Evolutionary conservation across 2,113 vertebrate genomes (phyloP).

Genomic region (Emydocephalus ijimae): DNA sequence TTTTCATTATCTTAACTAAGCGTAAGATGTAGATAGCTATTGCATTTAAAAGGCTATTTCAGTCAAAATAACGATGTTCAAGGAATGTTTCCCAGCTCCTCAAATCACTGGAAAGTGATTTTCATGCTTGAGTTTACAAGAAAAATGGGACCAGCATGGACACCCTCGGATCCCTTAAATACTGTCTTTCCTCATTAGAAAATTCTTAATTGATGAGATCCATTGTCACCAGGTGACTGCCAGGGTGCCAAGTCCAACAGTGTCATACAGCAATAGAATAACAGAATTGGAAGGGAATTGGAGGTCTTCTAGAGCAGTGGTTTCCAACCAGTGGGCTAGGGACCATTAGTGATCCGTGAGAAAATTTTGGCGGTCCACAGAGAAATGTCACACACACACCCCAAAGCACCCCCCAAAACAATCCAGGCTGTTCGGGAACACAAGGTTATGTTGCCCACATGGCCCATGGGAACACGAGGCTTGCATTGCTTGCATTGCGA

Average conservation of each 20-base stretch:
- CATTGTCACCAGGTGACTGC: background rate
- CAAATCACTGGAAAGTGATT: background rate
- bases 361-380: no score
- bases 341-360: no score
- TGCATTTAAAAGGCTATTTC: background rate
- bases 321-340: no score
- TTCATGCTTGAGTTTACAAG: background rate
- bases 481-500: no score
- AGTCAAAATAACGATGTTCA: background rate
- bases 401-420: no score
- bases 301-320: background rate
- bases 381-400: no score
- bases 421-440: no score
- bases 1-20: background rate
- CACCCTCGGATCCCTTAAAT: background rate
- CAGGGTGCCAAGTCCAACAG: background rate
- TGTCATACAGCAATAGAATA: background rate
- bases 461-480: no score
- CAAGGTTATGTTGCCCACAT: no score
- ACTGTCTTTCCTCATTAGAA: background rate
- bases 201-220: background rate
- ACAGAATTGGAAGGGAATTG: background rate
- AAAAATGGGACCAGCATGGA: background rate
- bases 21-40: background rate
- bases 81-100: background rate